Conservation (phyloP, 2,888 invertebrate species). For the Diploptera punctata region DNA sequence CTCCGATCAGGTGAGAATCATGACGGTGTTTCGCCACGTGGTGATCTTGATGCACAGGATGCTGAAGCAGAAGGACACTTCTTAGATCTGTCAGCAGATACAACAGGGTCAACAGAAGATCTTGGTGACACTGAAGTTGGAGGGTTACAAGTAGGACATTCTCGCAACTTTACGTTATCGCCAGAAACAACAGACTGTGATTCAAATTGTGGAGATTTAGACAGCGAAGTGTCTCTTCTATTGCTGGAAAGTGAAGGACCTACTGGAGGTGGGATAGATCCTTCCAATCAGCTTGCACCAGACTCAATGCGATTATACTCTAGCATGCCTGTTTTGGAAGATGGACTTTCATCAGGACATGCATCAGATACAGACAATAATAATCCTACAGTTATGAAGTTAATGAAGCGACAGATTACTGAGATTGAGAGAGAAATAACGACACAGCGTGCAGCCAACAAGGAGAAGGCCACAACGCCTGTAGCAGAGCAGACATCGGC, state of each 20-base stretch:
- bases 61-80: constrained; percentile 44
- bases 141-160: constrained; percentile 67
- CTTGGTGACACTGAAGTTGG: constrained; percentile 68
- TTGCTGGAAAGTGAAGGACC: constrained; percentile 64
- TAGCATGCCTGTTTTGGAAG: constrained; percentile 91
- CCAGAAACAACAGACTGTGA: constrained; percentile 94
- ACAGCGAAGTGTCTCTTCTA: constrained; percentile 82
- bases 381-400: constrained; percentile 70
- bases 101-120: constrained; percentile 68
- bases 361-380: constrained; percentile 92
- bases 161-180: constrained; percentile 86
- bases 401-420: constrained; percentile 70
- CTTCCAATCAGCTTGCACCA: constrained; percentile 50
- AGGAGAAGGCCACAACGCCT: constrained; percentile 46
- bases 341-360: constrained; percentile 93
- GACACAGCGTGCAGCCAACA: constrained; percentile 58
- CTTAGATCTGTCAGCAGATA: constrained; percentile 64
- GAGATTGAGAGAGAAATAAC: constrained; percentile 75
- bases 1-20: not conserved
- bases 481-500: constrained; percentile 7
- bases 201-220: constrained; percentile 84
- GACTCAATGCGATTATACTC: constrained; percentile 72
- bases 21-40: not conserved
- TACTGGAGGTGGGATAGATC: constrained; percentile 57
- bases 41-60: constrained; percentile 49